Conservation (phyloP, 37 sponge, comb jelly and placozoan species). For the Trichoplax adhaerens region DNA sequence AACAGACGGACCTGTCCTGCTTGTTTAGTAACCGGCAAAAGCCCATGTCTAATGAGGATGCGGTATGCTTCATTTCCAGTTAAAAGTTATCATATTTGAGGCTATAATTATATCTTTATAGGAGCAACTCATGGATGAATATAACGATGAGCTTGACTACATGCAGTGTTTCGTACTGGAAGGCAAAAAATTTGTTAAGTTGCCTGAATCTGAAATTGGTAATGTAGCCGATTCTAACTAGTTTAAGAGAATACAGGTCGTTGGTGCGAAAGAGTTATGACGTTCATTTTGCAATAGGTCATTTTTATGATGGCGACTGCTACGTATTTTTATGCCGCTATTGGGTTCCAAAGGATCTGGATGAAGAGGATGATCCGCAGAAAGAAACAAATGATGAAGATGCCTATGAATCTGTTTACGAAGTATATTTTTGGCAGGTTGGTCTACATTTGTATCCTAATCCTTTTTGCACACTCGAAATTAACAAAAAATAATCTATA, state of each 20-base stretch:
- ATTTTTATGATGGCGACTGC: slow-evolving; percentile 77
- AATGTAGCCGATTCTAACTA: not conserved
- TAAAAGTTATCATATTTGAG: slow-evolving; percentile 13
- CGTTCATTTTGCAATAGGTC: slow-evolving; percentile 17
- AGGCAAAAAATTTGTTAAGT: slow-evolving; percentile 58
- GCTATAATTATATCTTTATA: slow-evolving; percentile 7
- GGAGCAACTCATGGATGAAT: slow-evolving; percentile 24
- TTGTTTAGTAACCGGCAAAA: slow-evolving; percentile 49
- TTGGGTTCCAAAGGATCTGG: slow-evolving; percentile 26
- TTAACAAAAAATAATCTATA: not conserved
- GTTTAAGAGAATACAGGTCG: too few relatives aligned
- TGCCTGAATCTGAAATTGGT: slow-evolving; percentile 67
- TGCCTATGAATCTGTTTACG: too few relatives aligned
- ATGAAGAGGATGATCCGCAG: slow-evolving; percentile 67
- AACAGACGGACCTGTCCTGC: slow-evolving; percentile 57
- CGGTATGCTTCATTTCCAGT: slow-evolving; percentile 15
- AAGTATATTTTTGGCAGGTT: slow-evolving; percentile 94
- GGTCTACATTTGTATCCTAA: not conserved
- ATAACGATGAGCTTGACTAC: slow-evolving; percentile 22
- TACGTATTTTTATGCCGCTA: slow-evolving; percentile 87
- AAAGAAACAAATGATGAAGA: slow-evolving; percentile 19
- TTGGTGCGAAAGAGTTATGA: too few relatives aligned
- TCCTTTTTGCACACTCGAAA: not conserved
- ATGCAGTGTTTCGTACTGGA: slow-evolving; percentile 83
- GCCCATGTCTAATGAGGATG: slow-evolving; percentile 51